phyloP scores from a whole-genome alignment of 2,888 invertebrate species.

The Agapostemon virescens region DNA sequence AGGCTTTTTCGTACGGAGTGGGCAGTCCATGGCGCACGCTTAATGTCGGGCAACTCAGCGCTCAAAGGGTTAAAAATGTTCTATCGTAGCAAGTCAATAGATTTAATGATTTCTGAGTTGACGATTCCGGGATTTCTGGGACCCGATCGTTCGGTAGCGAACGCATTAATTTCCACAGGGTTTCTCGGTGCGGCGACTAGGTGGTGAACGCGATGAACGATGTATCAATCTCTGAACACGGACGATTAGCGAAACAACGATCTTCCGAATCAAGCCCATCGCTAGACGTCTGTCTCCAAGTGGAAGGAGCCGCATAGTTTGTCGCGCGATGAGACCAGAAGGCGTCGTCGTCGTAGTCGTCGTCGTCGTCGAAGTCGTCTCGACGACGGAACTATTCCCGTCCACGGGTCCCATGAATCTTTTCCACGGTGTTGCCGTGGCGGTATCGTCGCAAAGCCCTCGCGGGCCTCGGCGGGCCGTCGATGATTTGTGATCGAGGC shows the following conservation, averaged over 20 bases:
- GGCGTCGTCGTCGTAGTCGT: too few species aligned
- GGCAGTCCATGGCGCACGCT: too few species aligned
- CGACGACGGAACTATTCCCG: constrained; percentile 69
- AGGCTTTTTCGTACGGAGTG: too few species aligned
- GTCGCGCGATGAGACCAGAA: constrained; percentile 38
- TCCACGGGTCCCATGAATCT: constrained; percentile 66
- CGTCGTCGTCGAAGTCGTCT: constrained; percentile 52
- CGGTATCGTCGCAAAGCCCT: constrained; percentile 11
- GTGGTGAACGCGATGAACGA: background rate
- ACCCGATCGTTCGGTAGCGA: background rate
- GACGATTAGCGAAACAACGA: constrained; percentile 2
- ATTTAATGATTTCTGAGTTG: too few species aligned
- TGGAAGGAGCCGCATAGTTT: constrained; percentile 62
- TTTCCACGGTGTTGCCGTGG: constrained; percentile 43
- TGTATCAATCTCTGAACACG: background rate
- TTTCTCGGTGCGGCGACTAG: background rate
- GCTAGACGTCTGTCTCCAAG: constrained; percentile 44
- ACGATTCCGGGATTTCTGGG: background rate
- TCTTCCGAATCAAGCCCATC: constrained; percentile 34
- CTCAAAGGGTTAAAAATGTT: too few species aligned
- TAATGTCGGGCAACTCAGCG: too few species aligned
- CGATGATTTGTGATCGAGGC: constrained; percentile 78
- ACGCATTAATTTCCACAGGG: background rate
- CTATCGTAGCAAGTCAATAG: too few species aligned
- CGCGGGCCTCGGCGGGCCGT: constrained; percentile 12